These are phyloP conservation scores for Tachysurus vachellii DNA, from an alignment of 2,113 vertebrate species.

Conservation along the genomic window DNA sequence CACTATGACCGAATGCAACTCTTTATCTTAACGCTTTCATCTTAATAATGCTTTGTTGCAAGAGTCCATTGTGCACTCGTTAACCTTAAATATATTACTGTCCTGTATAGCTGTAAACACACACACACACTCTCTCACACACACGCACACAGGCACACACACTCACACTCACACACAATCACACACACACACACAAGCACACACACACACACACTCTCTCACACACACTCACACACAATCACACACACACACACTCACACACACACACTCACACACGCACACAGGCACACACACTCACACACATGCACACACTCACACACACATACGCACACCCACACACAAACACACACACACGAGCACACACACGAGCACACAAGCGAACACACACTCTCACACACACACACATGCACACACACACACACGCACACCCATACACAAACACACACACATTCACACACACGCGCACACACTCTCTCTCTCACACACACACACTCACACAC, in stretches of 20 bases:
- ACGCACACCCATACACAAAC: too few species aligned
- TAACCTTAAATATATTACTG: slow-evolving; percentile 26
- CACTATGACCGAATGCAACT: slow-evolving; percentile 3
- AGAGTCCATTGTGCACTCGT: slow-evolving; percentile 63
- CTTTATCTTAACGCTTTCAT: slow-evolving; percentile 58
- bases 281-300: too few species aligned
- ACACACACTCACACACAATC: background rate
- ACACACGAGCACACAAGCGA: too few species aligned
- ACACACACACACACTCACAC: background rate
- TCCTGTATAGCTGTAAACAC: background rate
- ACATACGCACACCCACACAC: too few species aligned
- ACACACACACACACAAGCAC: background rate
- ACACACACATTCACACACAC: too few species aligned
- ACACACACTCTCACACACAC: too few species aligned
- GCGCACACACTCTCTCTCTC: too few species aligned
- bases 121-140: slow-evolving; percentile 12
- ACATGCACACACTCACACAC: too few species aligned
- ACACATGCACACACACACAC: too few species aligned
- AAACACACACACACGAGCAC: too few species aligned
- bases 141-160: background rate
- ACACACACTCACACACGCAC: too few species aligned
- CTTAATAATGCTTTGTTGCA: slow-evolving; percentile 43
- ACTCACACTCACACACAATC: background rate
- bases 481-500: too few species aligned
- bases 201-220: background rate